Conservation (phyloP, 2,797 vertebrate genomes). For the Eulemur mongoz region DNA sequence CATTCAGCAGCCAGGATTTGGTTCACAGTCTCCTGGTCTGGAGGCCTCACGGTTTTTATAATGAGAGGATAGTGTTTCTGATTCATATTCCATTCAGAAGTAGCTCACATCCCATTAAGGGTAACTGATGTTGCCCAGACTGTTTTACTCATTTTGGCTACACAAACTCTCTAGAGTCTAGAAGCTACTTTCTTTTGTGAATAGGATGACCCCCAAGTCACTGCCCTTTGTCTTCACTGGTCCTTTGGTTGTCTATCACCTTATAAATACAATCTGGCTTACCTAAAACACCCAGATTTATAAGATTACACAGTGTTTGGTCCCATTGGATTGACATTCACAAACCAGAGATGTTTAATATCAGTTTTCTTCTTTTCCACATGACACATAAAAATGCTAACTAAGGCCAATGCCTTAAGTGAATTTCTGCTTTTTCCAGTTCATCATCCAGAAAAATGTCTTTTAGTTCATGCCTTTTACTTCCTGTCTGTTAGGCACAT, state of each 20-base stretch:
- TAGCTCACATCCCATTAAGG: neutral
- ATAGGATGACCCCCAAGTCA: neutral
- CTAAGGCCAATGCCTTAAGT: neutral
- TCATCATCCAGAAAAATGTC: neutral
- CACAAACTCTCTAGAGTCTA: neutral
- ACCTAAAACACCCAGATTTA: neutral
- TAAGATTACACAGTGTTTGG: neutral
- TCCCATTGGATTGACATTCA: neutral
- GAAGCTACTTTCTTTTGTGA: neutral
- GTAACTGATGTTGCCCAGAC: neutral
- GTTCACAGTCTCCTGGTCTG: neutral
- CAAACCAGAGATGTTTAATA: neutral
- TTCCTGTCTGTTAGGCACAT: neutral
- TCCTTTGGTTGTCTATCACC: neutral
- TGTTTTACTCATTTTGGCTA: neutral
- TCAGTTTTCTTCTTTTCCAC: neutral
- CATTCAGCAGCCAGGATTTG: neutral
- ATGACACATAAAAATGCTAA: conserved; percentile 10
- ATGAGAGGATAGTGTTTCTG: neutral
- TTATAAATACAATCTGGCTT: neutral
- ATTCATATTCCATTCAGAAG: neutral
- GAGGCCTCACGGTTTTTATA: neutral
- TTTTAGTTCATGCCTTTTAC: neutral
- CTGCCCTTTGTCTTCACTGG: neutral
- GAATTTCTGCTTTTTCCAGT: neutral